Conservation (phyloP, 2,797 vertebrate genomes). For the Erithacus rubecula region DNA sequence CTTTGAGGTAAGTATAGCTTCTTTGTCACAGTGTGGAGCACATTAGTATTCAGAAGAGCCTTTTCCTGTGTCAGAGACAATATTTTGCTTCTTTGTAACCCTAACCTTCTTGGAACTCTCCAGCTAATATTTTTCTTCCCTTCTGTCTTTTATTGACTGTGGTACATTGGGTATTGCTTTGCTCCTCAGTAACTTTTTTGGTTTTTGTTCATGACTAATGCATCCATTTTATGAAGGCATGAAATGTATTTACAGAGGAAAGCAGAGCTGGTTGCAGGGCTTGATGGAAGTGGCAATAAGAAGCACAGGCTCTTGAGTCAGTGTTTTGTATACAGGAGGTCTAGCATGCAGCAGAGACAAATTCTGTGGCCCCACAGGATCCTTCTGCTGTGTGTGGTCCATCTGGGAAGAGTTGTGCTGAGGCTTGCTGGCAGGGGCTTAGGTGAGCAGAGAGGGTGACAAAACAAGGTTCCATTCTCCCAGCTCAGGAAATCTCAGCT, state of each 20-base stretch:
- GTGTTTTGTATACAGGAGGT: background rate
- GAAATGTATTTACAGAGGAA: background rate
- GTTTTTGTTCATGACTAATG: slow-evolving; percentile 1
- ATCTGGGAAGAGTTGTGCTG: background rate
- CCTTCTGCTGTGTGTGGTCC: background rate
- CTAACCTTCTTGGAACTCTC: slow-evolving; percentile 46
- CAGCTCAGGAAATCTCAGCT: background rate
- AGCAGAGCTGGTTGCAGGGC: background rate
- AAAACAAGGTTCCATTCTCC: background rate
- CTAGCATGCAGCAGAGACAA: background rate
- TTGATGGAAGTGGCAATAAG: background rate
- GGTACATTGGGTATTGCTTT: background rate
- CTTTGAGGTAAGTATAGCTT: slow-evolving; percentile 22
- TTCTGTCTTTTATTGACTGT: slow-evolving; percentile 1
- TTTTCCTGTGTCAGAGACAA: slow-evolving; percentile 32
- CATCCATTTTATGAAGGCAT: background rate
- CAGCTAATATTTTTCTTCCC: slow-evolving; percentile 29
- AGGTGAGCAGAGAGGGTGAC: background rate
- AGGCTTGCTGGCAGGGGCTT: background rate
- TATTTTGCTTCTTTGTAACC: slow-evolving; percentile 50
- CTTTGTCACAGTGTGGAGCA: background rate
- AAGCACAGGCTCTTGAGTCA: background rate
- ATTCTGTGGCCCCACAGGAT: background rate
- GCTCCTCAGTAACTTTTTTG: background rate
- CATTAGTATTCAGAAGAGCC: slow-evolving; percentile 50